Conservation (phyloP, 2,113 vertebrate genomes). For the Scomber scombrus region DNA sequence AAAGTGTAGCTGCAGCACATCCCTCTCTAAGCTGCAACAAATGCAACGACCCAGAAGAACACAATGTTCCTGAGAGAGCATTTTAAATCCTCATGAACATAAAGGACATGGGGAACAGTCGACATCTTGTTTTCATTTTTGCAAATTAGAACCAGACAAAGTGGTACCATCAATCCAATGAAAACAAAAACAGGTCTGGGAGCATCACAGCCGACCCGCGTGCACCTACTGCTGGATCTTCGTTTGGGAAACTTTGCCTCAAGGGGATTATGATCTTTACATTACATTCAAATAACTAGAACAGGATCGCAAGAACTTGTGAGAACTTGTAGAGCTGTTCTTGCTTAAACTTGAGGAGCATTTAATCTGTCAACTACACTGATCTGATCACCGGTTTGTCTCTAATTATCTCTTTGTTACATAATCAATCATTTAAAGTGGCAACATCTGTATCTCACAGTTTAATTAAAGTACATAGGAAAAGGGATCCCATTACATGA, state of each 20-base stretch:
- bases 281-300: background rate
- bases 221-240: too few species aligned
- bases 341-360: background rate
- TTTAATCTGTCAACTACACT: too few species aligned
- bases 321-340: background rate
- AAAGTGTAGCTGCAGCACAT: background rate
- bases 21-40: background rate
- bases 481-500: conserved; percentile 2
- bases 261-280: background rate
- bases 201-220: background rate
- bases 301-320: background rate
- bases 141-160: conserved; percentile 1
- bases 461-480: background rate
- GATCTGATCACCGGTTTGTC: background rate
- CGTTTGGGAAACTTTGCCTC: background rate
- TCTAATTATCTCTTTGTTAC: background rate
- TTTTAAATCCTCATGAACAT: background rate
- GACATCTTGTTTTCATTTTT: conserved; percentile 31
- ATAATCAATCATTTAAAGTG: background rate
- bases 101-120: background rate
- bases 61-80: background rate
- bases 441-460: background rate
- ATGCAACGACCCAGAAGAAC: background rate
- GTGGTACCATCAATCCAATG: background rate
- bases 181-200: background rate